Conservation (phyloP, 64 coral and sea anemone species). For the Cladopsammia gracilis region DNA sequence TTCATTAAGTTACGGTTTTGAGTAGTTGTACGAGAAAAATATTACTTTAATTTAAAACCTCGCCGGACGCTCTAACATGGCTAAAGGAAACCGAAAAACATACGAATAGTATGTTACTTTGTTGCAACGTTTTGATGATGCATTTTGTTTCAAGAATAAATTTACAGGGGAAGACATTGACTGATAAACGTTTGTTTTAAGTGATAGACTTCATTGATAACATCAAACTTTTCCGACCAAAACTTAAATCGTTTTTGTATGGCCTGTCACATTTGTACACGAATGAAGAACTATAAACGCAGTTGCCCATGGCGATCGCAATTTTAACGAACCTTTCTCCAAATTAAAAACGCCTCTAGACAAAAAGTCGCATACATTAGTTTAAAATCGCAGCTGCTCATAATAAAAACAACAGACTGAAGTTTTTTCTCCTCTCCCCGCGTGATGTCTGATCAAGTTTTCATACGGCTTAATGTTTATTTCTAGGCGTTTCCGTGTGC, state of each 20-base stretch:
- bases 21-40: neutral
- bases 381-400: neutral
- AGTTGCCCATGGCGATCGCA: neutral
- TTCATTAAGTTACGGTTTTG: neutral
- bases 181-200: neutral
- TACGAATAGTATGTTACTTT: neutral
- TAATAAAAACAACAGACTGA: neutral
- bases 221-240: neutral
- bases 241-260: neutral
- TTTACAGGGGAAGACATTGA: too few species aligned
- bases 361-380: conserved; percentile 5
- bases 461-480: neutral
- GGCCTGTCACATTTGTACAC: neutral
- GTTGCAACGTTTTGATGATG: neutral
- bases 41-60: neutral
- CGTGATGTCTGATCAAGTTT: neutral
- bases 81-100: neutral
- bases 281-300: neutral
- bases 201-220: neutral
- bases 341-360: neutral
- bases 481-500: neutral
- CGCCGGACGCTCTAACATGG: neutral
- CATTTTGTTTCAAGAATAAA: neutral
- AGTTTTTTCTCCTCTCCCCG: neutral
- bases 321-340: neutral